These are phyloP conservation scores for Drosophila sordidula DNA, from an alignment of 2,888 invertebrate species.

Conservation along the genomic window DNA sequence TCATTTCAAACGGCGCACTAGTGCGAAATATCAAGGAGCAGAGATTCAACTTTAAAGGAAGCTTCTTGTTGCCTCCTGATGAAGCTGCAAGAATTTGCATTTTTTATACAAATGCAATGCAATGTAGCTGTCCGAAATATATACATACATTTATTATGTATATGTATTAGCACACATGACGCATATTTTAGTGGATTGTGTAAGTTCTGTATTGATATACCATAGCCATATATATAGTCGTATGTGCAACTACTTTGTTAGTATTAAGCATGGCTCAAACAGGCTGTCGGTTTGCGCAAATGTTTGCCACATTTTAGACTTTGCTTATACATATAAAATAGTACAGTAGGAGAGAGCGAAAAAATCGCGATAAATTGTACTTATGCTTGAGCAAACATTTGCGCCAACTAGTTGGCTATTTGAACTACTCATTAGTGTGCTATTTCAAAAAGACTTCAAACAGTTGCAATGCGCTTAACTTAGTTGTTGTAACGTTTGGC, in stretches of 20 bases:
- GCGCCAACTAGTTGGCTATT: constrained; percentile 29
- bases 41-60: constrained; percentile 45
- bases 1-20: constrained; percentile 71
- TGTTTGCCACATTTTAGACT: constrained; percentile 37
- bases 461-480: constrained; percentile 60
- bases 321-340: constrained; percentile 26
- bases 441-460: constrained; percentile 71
- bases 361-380: constrained; percentile 10
- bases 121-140: constrained; percentile 13
- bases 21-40: constrained; percentile 44
- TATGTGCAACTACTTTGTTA: constrained; percentile 40
- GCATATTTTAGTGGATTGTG: constrained; percentile 3
- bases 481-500: constrained; percentile 52
- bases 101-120: constrained; percentile 34
- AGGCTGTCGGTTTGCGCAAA: constrained; percentile 9
- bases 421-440: constrained; percentile 64
- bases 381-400: constrained; percentile 36
- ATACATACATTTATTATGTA: constrained; percentile 37
- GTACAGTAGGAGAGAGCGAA: not conserved
- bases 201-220: constrained; percentile 32
- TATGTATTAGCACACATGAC: constrained; percentile 30
- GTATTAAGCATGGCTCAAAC: constrained; percentile 31
- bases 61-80: constrained; percentile 8
- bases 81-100: constrained; percentile 32
- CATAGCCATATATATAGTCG: constrained; percentile 21